Evolutionary conservation across 37 sponge, comb jelly and placozoan species (phyloP).

Genomic region (Crambe crambe): DNA sequence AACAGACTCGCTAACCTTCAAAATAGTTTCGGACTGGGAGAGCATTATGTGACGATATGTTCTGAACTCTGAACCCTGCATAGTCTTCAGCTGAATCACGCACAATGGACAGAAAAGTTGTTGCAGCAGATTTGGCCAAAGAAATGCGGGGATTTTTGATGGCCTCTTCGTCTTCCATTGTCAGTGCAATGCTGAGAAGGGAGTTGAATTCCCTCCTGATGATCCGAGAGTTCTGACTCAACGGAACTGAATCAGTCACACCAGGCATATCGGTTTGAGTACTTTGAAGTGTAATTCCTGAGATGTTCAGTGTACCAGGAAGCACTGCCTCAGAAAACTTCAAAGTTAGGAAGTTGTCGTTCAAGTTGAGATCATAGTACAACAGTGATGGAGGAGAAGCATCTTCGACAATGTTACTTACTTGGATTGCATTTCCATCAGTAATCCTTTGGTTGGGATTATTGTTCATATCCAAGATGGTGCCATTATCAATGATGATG

Average conservation of each 20-base stretch:
- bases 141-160: constrained; percentile 49
- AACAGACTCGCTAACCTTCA: constrained; percentile 73
- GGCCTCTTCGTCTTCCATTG: constrained; percentile 54
- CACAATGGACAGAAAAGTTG: constrained; percentile 56
- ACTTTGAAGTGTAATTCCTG: constrained; percentile 53
- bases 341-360: constrained; percentile 70
- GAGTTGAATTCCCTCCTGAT: constrained; percentile 33
- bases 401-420: constrained; percentile 30
- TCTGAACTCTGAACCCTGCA: constrained; percentile 20
- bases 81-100: constrained; percentile 51
- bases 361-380: constrained; percentile 82
- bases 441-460: constrained; percentile 42
- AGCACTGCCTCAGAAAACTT: constrained; percentile 82
- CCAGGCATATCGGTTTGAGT: neutral
- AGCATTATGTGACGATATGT: constrained; percentile 15
- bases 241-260: neutral
- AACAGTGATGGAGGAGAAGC: constrained; percentile 46
- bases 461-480: constrained; percentile 68
- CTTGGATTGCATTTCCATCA: constrained; percentile 43
- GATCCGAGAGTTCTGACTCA: constrained; percentile 32
- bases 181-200: constrained; percentile 37
- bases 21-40: constrained; percentile 47
- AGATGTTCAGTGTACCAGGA: constrained; percentile 47
- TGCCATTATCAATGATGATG: constrained; percentile 36
- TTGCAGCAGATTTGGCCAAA: constrained; percentile 58